A percentile compares a stretch with the other conserved stretches of the same genome.
Conservation (phyloP, 2,797 vertebrate species). For the Miichthys miiuy region DNA sequence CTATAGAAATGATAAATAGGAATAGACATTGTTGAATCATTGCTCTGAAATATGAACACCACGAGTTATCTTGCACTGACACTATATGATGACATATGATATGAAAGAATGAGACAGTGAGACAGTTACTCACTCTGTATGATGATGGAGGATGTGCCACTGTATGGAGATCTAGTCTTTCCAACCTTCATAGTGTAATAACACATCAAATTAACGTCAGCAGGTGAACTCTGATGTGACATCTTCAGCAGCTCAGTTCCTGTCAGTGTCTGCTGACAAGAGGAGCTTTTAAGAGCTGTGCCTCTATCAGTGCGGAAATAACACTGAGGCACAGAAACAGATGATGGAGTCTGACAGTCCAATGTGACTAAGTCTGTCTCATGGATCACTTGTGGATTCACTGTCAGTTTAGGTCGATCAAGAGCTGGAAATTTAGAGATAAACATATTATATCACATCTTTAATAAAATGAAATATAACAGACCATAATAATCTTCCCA, state of each 20-base stretch:
- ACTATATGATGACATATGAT: not conserved
- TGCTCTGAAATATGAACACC: not conserved
- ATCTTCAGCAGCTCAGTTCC: no score
- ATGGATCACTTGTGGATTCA: not conserved
- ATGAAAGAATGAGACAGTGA: not conserved
- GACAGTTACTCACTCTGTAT: conserved; percentile 33
- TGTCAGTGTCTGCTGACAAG: no score
- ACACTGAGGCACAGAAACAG: not conserved
- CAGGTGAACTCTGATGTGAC: no score
- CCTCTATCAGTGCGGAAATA: not conserved
- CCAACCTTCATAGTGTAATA: not conserved
- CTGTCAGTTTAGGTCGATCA: conserved; percentile 4
- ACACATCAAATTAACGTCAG: conserved; percentile 10
- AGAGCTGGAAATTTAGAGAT: conserved; percentile 23
- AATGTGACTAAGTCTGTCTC: conserved; percentile 27
- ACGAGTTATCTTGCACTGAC: not conserved
- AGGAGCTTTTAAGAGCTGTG: no score
- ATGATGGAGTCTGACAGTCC: not conserved
- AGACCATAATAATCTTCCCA: no score
- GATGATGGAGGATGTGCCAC: not conserved
- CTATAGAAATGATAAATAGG: not conserved
- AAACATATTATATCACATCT: not conserved
- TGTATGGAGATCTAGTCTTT: not conserved
- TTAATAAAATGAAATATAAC: not conserved
- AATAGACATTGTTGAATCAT: no score